Conservation (phyloP, 2,888 invertebrate species). For the Acrocera orbiculus region DNA sequence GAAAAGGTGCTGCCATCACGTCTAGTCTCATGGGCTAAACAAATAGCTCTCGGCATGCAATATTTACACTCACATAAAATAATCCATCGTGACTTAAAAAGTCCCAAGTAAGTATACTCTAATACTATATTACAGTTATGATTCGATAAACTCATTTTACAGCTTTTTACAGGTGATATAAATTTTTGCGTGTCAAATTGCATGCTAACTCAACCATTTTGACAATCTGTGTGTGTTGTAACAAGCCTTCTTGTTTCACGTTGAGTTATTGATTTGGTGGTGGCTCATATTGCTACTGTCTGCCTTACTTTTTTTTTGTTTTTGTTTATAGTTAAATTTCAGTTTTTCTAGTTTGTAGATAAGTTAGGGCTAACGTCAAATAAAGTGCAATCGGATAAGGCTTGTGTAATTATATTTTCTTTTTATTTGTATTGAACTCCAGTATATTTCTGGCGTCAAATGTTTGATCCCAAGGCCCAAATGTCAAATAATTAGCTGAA, state of each 20-base stretch:
- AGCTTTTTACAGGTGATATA: background rate
- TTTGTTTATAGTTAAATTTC: background rate
- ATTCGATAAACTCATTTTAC: background rate
- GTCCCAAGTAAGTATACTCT: constrained; percentile 73
- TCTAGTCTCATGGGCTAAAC: constrained; percentile 83
- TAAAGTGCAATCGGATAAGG: too few species aligned
- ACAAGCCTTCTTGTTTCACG: background rate
- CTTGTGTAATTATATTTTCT: too few species aligned
- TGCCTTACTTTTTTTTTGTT: background rate
- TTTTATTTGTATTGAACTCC: too few species aligned
- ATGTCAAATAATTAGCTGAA: too few species aligned
- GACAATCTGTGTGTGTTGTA: background rate
- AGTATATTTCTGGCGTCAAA: too few species aligned
- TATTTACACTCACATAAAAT: constrained; percentile 93
- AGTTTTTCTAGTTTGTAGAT: background rate
- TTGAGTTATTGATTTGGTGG: background rate
- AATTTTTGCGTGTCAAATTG: constrained; percentile 6
- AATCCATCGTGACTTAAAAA: constrained; percentile 95
- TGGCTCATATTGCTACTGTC: too few species aligned
- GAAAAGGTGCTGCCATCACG: constrained; percentile 69
- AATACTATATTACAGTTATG: background rate
- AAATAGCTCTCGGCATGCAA: constrained; percentile 92
- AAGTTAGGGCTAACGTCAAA: too few species aligned
- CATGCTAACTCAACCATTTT: background rate
- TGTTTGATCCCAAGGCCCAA: too few species aligned